These are phyloP conservation scores for Limnephilus lunatus DNA, from an alignment of 2,888 invertebrate genomes.

Conservation along the genomic window DNA sequence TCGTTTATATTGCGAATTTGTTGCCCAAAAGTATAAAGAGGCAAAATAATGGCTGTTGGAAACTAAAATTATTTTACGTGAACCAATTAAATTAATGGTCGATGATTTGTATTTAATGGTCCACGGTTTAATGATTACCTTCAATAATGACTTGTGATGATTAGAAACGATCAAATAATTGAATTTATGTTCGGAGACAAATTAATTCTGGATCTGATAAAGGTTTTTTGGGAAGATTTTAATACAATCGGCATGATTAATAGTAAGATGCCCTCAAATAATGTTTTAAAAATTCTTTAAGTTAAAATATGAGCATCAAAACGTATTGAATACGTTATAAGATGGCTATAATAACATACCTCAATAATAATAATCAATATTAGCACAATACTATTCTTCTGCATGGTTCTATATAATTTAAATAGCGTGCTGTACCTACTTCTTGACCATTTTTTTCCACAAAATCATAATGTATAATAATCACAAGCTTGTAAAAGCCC, in stretches of 20 bases:
- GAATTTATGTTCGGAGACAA: background rate
- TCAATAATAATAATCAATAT: no score
- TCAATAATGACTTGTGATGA: background rate
- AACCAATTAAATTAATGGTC: background rate
- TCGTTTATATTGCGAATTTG: background rate
- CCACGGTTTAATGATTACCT: background rate
- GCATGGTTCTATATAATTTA: no score
- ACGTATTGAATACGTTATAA: no score
- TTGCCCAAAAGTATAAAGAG: background rate
- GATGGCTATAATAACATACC: no score
- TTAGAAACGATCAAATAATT: background rate
- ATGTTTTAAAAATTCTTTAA: no score
- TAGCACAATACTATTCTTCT: no score
- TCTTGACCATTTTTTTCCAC: no score
- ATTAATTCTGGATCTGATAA: background rate
- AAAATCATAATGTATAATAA: no score
- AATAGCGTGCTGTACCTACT: no score
- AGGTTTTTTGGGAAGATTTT: background rate
- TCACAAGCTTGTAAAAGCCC: no score
- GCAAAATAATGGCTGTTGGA: background rate
- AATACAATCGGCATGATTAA: background rate
- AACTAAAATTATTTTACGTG: background rate
- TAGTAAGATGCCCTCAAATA: no score
- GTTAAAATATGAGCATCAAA: no score
- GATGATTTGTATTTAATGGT: background rate